phyloP scores from a whole-genome alignment of 2,797 vertebrate species.

The Scleropages formosus region DNA sequence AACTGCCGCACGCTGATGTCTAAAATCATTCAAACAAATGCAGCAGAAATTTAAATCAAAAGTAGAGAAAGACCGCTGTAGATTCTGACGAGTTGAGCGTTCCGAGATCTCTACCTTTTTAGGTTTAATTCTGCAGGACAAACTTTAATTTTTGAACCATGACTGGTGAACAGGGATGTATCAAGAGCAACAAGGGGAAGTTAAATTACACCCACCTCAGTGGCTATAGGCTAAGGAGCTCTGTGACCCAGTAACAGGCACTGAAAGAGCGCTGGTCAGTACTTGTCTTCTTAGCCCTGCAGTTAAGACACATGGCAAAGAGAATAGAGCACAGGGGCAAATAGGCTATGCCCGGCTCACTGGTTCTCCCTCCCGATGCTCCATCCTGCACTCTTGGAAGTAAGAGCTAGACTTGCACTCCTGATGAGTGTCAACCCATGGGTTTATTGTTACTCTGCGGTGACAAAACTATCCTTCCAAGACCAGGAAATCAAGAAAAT shows the following conservation, averaged over 20 bases:
- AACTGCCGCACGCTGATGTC: no score
- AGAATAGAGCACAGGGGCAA: neutral
- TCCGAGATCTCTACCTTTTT: conserved; percentile 92
- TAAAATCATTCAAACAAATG: no score
- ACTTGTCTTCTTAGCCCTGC: conserved; percentile 80
- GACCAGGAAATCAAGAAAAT: neutral
- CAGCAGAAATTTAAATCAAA: no score
- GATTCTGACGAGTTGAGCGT: conserved; percentile 78
- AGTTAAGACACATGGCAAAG: conserved; percentile 65
- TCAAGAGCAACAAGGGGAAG: conserved; percentile 89
- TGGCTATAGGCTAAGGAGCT: conserved; percentile 71
- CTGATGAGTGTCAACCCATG: neutral
- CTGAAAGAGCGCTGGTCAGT: conserved; percentile 58
- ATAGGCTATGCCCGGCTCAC: no score
- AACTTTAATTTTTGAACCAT: conserved; percentile 95
- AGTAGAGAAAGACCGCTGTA: conserved; percentile 36
- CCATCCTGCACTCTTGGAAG: no score
- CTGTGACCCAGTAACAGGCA: conserved; percentile 62
- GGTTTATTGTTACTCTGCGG: neutral
- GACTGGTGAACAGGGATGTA: conserved; percentile 93
- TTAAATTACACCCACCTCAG: conserved; percentile 92
- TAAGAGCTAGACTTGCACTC: no score
- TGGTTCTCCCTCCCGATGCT: no score
- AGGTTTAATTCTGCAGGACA: conserved; percentile 85
- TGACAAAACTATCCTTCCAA: neutral